Base-by-base conservation (phyloP, 2,888 invertebrate genomes). In the Girardia tigrina region DNA sequence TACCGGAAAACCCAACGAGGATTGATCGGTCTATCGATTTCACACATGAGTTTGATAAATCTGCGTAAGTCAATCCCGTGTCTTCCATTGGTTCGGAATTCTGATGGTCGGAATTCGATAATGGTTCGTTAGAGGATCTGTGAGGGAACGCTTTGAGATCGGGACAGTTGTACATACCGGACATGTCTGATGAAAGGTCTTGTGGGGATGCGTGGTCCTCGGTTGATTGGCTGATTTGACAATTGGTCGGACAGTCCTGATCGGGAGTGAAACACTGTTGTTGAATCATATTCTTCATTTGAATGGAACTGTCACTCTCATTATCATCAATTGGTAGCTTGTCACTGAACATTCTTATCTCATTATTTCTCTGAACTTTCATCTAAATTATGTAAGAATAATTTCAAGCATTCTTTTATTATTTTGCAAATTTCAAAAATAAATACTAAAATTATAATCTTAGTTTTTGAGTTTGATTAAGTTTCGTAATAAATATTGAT, bases 121-220 rank as follows among this genome's bases (percentile, higher is more conserved):
- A n/a, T 56, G 56, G 56, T n/a, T 56, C 56, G n/a, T 56, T 4
- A 6, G 56, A 56, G n/a, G 56, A 56, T 8, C 56, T n/a, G n/a
- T 12, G 56, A 56, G 56, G 56, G n/a, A 56, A 56, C n/a, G 56
- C 56, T 56, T 56, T 56, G 56, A 56, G 56, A 56, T 56, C 56
- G 23, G 56, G 56, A n/a, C 56, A 56, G n/a, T 56, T 56, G n/a
- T 56, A 56, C 56, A 56, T 56, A 20, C 56, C 56, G 23, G 56
- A 56, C 56, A 56, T 56, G 56, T 56, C 56, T 56, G 56, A 56
- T 20, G 56, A 56, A 2, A 56, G n/a, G 23, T 56, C 56, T 56
- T 56, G 56, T 23, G 56, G 56, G 23, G 56, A 56, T 56, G 56
- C 23, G 56, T 56, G 56, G 23, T 56, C 56, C 23, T 56, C 56